These are phyloP conservation scores for Zaprionus camerounensis DNA, from an alignment of 1,140 invertebrate genomes.

Conservation along the genomic window DNA sequence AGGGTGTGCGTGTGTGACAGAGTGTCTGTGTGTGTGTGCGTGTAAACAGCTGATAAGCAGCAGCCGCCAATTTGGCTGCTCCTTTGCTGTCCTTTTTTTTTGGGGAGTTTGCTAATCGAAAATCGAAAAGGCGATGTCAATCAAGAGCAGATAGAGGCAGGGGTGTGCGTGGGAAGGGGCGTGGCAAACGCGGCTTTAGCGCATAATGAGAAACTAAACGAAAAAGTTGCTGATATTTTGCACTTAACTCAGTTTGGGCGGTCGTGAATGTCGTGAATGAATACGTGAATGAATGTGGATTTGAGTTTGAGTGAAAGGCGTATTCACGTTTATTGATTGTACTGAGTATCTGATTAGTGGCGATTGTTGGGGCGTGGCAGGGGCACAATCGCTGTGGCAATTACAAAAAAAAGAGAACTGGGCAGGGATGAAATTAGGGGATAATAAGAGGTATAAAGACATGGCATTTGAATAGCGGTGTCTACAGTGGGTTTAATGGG, in stretches of 20 bases:
- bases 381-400: slow-evolving; percentile 21
- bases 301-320: slow-evolving; percentile 65
- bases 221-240: slow-evolving; percentile 79
- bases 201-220: slow-evolving; percentile 73
- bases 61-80: slow-evolving; percentile 41
- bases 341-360: slow-evolving; percentile 45
- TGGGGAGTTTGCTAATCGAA: slow-evolving; percentile 65
- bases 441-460: background rate
- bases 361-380: slow-evolving; percentile 23
- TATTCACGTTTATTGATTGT: slow-evolving; percentile 76
- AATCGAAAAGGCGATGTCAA: slow-evolving; percentile 81
- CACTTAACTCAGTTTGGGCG: slow-evolving; percentile 55
- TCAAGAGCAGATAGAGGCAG: slow-evolving; percentile 40
- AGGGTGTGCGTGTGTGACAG: slow-evolving; percentile 15
- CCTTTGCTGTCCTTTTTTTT: slow-evolving; percentile 12
- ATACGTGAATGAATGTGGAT: slow-evolving; percentile 17
- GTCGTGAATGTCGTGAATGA: slow-evolving; percentile 18
- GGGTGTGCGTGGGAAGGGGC: background rate
- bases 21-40: slow-evolving; percentile 10
- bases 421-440: background rate
- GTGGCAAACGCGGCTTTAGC: background rate
- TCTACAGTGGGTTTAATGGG: background rate
- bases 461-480: background rate
- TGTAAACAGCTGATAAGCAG: slow-evolving; percentile 65
- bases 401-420: background rate